Conservation (phyloP, 2,888 invertebrate genomes). For the Resseliella maxima region DNA sequence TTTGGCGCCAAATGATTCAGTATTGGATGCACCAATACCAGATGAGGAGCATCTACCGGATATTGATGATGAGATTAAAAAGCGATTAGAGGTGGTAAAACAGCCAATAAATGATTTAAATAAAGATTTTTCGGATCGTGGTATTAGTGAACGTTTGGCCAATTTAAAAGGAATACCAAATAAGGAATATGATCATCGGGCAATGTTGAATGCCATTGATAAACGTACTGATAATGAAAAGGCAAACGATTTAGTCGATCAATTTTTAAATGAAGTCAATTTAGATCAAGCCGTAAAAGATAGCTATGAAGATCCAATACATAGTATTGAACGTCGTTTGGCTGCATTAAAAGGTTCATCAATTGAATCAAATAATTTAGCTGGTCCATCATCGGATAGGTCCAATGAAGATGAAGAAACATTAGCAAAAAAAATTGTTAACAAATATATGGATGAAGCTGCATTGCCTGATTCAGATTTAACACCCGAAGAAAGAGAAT, state of each 20-base stretch:
- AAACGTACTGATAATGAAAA: conserved; percentile 77
- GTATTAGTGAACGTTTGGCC: conserved; percentile 75
- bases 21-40: conserved; percentile 61
- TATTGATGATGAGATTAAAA: conserved; percentile 71
- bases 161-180: conserved; percentile 73
- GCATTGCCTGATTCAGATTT: conserved; percentile 68
- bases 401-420: conserved; percentile 64
- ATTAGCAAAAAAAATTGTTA: conserved; percentile 64
- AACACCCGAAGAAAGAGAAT: conserved; percentile 67
- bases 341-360: conserved; percentile 68
- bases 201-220: conserved; percentile 69
- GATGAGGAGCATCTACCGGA: conserved; percentile 61
- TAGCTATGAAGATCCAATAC: conserved; percentile 68
- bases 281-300: conserved; percentile 69
- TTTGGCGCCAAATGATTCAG: conserved; percentile 29
- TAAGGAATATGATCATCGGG: conserved; percentile 65
- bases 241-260: conserved; percentile 76
- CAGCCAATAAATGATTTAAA: conserved; percentile 62
- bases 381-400: not conserved
- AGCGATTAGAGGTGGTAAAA: conserved; percentile 77
- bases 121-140: conserved; percentile 70
- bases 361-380: not conserved
- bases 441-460: conserved; percentile 69
- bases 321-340: conserved; percentile 70
- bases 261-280: conserved; percentile 69